Evolutionary conservation across 2,113 vertebrate species (phyloP).

Genomic region (Gymnocephalus cernua): DNA sequence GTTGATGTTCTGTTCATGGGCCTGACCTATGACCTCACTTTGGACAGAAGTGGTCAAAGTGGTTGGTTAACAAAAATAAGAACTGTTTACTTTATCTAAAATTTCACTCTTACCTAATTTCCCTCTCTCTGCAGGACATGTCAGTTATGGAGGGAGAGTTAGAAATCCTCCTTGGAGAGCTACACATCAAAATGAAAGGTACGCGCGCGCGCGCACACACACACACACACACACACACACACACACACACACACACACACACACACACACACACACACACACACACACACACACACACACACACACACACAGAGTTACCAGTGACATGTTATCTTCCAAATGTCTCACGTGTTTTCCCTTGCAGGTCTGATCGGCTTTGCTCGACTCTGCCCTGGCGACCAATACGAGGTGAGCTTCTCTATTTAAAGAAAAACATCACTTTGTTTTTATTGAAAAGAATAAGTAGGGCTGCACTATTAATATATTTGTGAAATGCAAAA

Average conservation of each 20-base stretch:
- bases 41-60: background rate
- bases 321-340: background rate
- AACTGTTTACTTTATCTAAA: background rate
- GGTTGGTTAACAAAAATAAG: background rate
- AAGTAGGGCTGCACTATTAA: too few relatives aligned
- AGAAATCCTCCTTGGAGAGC: conserved; percentile 93
- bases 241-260: background rate
- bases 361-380: conserved; percentile 96
- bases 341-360: conserved; percentile 63
- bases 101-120: background rate
- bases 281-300: conserved; percentile 1
- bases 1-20: too few relatives aligned
- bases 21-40: conserved; percentile 10
- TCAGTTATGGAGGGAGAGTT: conserved; percentile 92
- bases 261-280: background rate
- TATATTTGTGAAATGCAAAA: too few relatives aligned
- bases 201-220: conserved; percentile 20
- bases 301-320: conserved; percentile 2
- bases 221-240: background rate
- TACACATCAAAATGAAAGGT: conserved; percentile 98
- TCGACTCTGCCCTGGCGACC: conserved; percentile 96
- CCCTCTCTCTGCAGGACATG: conserved; percentile 89
- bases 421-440: background rate
- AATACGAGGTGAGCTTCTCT: conserved; percentile 90
- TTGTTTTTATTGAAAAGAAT: too few relatives aligned